Base-by-base conservation (phyloP, 2,888 invertebrate species). In the Augochlorella aurata region DNA sequence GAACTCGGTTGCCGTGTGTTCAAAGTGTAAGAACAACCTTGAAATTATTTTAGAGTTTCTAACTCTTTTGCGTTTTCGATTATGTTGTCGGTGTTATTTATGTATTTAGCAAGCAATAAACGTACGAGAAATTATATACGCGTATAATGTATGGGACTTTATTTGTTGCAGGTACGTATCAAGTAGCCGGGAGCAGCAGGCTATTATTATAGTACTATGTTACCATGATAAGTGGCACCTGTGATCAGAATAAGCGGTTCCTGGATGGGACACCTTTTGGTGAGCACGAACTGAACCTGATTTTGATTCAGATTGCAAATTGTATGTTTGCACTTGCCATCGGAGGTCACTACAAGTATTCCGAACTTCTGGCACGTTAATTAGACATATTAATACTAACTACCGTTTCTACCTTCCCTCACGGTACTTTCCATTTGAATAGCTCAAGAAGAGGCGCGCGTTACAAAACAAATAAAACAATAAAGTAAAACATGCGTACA, bases 251-350 rank as follows among this genome's bases (percentile, higher is more conserved):
- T 52, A 54, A 54, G 54, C 21, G 12, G 21, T 12, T 54, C 21
- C 54, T 12, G 54, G 54, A 21, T 54, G 12, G 21, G 5, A 54
- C 4, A 54, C n/a, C 21, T 54, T 54, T 21, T 54, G 54, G 54
- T 54, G 10, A 21, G 54, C 54, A 21, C 12, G 5, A 54, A 21
- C 21, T n/a, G 21, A 12, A 21, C 54, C 21, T 54, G 52, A n/a
- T 52, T 52, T 52, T 52, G n/a, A 52, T 52, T n/a, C 52, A n/a
- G n/a, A 52, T 52, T 52, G n/a, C 52, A 52, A 52, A 52, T 52
- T 52, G 38, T 38, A 52, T n/a, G 52, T 52, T 52, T 52, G n/a
- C 52, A 52, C 9, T n/a, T 52, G 52, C 9, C 9, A n/a, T 9
- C n/a, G 9, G 2, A n/a, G n/a, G 9, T 50, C 3, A 7, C 12